phyloP scores from a whole-genome alignment of 2,113 vertebrate genomes.

The Xenopus laevis region DNA sequence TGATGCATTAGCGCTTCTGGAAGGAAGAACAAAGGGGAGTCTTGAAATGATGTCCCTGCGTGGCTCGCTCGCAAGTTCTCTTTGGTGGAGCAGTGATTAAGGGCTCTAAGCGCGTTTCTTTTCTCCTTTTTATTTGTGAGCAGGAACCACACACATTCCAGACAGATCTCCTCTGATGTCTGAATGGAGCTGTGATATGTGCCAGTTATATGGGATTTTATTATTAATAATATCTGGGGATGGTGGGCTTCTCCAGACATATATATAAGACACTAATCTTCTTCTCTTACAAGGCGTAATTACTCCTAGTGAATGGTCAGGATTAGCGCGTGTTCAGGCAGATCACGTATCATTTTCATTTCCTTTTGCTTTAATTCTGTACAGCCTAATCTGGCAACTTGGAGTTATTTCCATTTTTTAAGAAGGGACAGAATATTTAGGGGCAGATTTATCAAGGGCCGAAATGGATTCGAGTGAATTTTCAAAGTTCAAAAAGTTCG shows the following conservation, averaged over 20 bases:
- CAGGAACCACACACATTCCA: slow-evolving; percentile 64
- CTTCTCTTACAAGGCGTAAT: slow-evolving; percentile 28
- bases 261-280: slow-evolving; percentile 1
- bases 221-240: slow-evolving; percentile 39
- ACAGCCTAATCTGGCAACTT: too few relatives aligned
- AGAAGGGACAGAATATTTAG: too few relatives aligned
- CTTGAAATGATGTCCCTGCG: slow-evolving; percentile 49
- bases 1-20: slow-evolving; percentile 46
- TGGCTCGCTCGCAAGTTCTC: slow-evolving; percentile 11
- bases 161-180: slow-evolving; percentile 56
- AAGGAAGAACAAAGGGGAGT: slow-evolving; percentile 64
- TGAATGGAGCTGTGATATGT: slow-evolving; percentile 29
- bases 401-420: too few relatives aligned
- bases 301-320: slow-evolving; percentile 33
- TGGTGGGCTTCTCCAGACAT: slow-evolving; percentile 25
- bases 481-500: too few relatives aligned
- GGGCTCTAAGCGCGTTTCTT: slow-evolving; percentile 52
- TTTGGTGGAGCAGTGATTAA: slow-evolving; percentile 52
- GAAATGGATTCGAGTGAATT: too few relatives aligned
- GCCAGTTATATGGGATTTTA: slow-evolving; percentile 49
- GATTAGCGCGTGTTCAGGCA: slow-evolving; percentile 27
- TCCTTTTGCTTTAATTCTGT: too few relatives aligned
- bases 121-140: slow-evolving; percentile 36
- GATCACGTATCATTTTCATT: not conserved
- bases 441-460: too few relatives aligned